Evolutionary conservation across 1,140 invertebrate species (phyloP), one percentile per base, ranked within the genome.

Genomic region (Calephelis nemesis): DNA sequence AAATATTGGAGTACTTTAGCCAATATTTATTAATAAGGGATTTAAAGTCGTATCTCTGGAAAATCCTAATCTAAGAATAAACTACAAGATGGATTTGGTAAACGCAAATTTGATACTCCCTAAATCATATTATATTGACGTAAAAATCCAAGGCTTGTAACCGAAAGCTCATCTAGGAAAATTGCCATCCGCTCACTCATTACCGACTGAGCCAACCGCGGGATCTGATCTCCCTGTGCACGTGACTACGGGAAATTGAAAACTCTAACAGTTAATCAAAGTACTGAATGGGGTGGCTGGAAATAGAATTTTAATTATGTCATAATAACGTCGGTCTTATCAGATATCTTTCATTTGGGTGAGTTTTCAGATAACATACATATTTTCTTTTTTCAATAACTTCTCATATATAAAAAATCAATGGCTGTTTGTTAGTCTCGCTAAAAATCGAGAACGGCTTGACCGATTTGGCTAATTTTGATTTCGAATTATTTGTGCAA

Each of bases 231-330:
- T 87, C 84, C 83, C 81, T 58, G 75, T 75, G 83, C 87, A 85
- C 86, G 87, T 91, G 87, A 89, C 87, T 88, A 81, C 81, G 83
- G 88, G 88, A 91, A 89, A 91, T 91, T 91, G 88, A 91, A 91
- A 91, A 86, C 84, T 88, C 87, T 89, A 89, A 88, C 85, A 85
- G 82, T 85, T 89, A 85, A 91, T 89, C 82, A 85, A 84, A 86
- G 86, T 86, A 87, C 83, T 88, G 73, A 85, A 85, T 86, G 64
- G 70, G 76, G 74, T 79, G 50, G 68, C 74, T 76, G 79, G 81
- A 85, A 85, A 82, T 79, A 77, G 74, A 68, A 72, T 80, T 85
- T 84, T 84, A 85, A 85, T 85, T 83, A 74, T 68, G 66, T 54
- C 68, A 68, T 11, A 13, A 63, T 48, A 47, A 7, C 48, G 47